Conservation (phyloP, 1,140 invertebrate species). For the Pogonognathellus flavescens region DNA sequence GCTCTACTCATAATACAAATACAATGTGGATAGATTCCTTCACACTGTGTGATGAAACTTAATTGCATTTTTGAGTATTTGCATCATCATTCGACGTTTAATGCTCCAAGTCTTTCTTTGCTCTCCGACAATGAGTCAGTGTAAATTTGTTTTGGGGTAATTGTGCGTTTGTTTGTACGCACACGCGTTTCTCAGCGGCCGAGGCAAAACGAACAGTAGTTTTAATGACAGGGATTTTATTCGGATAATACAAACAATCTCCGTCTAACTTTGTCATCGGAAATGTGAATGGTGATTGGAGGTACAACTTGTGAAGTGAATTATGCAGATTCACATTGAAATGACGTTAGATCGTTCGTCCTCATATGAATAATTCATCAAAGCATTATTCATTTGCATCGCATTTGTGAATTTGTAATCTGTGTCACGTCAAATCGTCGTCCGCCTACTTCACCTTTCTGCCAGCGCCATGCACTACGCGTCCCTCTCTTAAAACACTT, state of each 20-base stretch:
- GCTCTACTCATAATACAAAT: too few species aligned
- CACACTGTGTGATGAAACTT: neutral
- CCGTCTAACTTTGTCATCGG: neutral
- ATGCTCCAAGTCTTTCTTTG: too few species aligned
- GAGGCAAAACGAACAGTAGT: neutral
- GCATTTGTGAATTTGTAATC: conserved; percentile 45
- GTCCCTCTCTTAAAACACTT: too few species aligned
- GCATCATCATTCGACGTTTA: too few species aligned
- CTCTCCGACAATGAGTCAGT: too few species aligned
- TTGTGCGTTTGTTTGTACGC: neutral
- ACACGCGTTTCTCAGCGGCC: neutral
- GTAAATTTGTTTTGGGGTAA: neutral
- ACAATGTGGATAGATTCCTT: neutral
- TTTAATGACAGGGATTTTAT: neutral
- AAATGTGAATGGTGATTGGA: neutral
- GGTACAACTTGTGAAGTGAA: neutral
- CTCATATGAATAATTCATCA: conserved; percentile 28
- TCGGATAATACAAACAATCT: neutral
- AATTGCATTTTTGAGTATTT: too few species aligned
- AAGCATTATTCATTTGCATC: conserved; percentile 11
- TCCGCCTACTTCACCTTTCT: neutral
- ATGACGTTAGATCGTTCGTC: conserved; percentile 12
- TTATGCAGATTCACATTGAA: neutral
- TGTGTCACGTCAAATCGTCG: conserved; percentile 25
- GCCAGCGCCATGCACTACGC: too few species aligned